A percentile compares a stretch with the other conserved stretches of the same genome.
Evolutionary conservation across 1,140 invertebrate species (phyloP).

Genomic region (Nephotettix cincticeps): DNA sequence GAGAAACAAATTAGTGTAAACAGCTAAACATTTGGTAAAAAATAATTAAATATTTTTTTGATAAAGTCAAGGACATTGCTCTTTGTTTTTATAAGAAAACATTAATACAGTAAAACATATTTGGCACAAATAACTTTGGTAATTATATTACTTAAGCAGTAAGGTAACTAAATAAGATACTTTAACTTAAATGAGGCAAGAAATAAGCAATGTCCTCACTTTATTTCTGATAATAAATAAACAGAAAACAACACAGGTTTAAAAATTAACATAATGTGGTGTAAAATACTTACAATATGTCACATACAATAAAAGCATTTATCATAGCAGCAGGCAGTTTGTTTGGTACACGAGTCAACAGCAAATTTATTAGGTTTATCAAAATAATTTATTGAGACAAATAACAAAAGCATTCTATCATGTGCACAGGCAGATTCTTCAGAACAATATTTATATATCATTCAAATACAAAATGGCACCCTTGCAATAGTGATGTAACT

Average conservation of each 20-base stretch:
- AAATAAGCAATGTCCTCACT: neutral
- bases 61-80: slow-evolving; percentile 16
- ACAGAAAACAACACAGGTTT: neutral
- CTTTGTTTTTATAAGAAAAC: neutral
- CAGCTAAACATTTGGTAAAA: neutral
- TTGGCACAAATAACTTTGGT: slow-evolving; percentile 22
- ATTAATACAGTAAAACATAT: slow-evolving; percentile 11
- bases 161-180: neutral
- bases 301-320: slow-evolving; percentile 26
- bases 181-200: neutral
- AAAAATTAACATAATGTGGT: neutral
- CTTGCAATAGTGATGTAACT: too few relatives aligned
- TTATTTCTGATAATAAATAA: neutral
- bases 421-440: neutral
- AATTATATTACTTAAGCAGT: slow-evolving; percentile 4
- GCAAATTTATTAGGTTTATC: neutral
- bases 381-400: neutral
- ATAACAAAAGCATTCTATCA: neutral
- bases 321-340: slow-evolving; percentile 14
- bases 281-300: slow-evolving; percentile 11
- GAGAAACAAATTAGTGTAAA: slow-evolving; percentile 27
- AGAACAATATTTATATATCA: neutral
- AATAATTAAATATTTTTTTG: neutral
- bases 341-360: neutral
- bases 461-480: too few relatives aligned